Percentiles rank a stretch among this genome's conserved stretches.
Conservation (phyloP, 1,140 invertebrate genomes). For the Megalopta genalis region DNA sequence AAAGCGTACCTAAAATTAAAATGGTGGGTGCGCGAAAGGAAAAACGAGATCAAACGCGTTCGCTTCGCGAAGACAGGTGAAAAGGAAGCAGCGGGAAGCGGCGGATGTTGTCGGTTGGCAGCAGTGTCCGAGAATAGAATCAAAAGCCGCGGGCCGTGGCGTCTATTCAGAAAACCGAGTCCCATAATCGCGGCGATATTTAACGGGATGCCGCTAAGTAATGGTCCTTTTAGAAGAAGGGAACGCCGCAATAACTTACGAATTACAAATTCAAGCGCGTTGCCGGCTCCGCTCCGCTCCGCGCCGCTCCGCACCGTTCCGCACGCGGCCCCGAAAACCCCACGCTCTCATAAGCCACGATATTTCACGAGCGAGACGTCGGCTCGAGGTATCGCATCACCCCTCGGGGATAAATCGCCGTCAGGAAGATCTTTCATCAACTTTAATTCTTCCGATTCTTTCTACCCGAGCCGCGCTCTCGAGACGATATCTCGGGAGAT, state of each 20-base stretch:
- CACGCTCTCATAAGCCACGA: slow-evolving; percentile 60
- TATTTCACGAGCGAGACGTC: slow-evolving; percentile 57
- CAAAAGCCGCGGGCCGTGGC: neutral
- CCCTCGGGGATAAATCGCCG: slow-evolving; percentile 63
- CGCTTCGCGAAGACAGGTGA: neutral
- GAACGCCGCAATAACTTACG: slow-evolving; percentile 63
- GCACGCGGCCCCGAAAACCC: slow-evolving; percentile 8
- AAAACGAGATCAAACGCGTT: neutral
- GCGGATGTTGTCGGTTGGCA: neutral
- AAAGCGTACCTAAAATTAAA: neutral
- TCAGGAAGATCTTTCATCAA: slow-evolving; percentile 65
- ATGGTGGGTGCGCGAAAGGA: neutral
- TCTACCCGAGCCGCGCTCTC: slow-evolving; percentile 16
- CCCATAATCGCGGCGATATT: slow-evolving; percentile 59
- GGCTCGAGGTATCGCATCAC: slow-evolving; percentile 58
- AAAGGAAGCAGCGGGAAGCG: neutral
- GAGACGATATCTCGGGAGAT: slow-evolving; percentile 57
- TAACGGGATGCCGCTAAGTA: slow-evolving; percentile 57
- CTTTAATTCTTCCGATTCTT: slow-evolving; percentile 64
- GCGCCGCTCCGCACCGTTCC: neutral
- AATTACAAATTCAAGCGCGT: slow-evolving; percentile 64
- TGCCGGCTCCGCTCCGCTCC: slow-evolving; percentile 12
- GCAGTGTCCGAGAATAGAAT: slow-evolving; percentile 45
- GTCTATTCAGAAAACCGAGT: slow-evolving; percentile 21
- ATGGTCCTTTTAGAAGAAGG: slow-evolving; percentile 56